Percentiles rank a stretch among this genome's conserved stretches.
phyloP scores from a whole-genome alignment of 2,888 invertebrate genomes.

The Portevinia maculata region DNA sequence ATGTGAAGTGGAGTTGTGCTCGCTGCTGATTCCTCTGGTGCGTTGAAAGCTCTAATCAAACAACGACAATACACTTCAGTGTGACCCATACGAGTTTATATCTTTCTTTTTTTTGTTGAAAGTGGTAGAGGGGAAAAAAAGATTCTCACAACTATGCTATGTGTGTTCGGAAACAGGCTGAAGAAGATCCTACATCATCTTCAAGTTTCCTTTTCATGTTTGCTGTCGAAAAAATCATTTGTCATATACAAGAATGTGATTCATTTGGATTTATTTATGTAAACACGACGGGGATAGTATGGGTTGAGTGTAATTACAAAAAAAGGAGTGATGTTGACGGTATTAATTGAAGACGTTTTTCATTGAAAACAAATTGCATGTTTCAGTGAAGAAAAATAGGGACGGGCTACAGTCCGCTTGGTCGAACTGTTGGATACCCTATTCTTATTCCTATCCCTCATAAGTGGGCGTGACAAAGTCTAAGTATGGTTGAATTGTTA shows the following conservation, averaged over 20 bases:
- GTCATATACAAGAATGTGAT: constrained; percentile 38
- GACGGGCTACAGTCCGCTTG: no score
- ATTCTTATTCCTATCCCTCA: no score
- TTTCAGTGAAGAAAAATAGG: no score
- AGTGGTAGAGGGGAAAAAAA: constrained; percentile 1
- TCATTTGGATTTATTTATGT: constrained; percentile 52
- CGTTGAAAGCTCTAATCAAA: neutral
- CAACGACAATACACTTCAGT: constrained; percentile 31
- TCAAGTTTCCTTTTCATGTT: constrained; percentile 35
- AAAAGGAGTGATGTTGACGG: neutral
- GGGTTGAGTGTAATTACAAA: neutral
- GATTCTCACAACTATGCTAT: constrained; percentile 16
- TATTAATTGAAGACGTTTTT: no score
- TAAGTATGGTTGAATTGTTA: no score
- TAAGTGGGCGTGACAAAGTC: no score
- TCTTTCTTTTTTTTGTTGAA: constrained; percentile 5
- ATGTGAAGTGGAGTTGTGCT: constrained; percentile 52
- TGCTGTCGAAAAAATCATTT: constrained; percentile 40
- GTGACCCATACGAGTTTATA: constrained; percentile 52
- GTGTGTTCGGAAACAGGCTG: constrained; percentile 14
- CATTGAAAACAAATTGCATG: no score
- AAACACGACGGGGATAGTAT: neutral
- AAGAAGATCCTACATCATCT: constrained; percentile 45
- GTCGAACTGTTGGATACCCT: no score
- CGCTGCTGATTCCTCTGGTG: constrained; percentile 16